Conservation (phyloP, 2,797 vertebrate species). For the Chaetodon trifasciatus region DNA sequence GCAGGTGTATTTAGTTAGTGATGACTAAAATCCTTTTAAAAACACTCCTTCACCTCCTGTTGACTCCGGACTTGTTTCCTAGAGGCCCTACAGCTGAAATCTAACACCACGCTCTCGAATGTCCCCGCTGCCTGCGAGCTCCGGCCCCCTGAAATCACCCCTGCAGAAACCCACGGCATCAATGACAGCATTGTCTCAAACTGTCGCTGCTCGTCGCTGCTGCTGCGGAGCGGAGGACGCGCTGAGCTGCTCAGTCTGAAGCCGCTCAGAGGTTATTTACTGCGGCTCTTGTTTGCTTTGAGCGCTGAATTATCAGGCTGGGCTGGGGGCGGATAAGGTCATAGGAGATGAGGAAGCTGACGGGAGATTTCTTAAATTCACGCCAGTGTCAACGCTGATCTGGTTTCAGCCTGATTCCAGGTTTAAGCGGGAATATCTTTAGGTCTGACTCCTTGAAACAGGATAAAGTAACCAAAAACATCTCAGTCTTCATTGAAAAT, state of each 20-base stretch:
- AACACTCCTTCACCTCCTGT: not conserved
- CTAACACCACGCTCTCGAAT: slow-evolving; percentile 70
- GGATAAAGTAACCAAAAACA: no score
- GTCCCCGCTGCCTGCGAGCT: slow-evolving; percentile 47
- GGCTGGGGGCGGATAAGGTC: not conserved
- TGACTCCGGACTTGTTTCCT: not conserved
- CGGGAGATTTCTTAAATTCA: not conserved
- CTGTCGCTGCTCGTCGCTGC: not conserved
- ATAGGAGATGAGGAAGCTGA: not conserved
- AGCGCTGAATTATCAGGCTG: not conserved
- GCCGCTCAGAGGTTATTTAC: not conserved
- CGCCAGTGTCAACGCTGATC: not conserved
- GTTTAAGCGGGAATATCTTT: no score
- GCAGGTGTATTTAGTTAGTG: not conserved
- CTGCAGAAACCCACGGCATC: slow-evolving; percentile 24
- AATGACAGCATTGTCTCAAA: slow-evolving; percentile 58
- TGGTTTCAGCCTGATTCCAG: not conserved
- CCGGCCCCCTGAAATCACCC: not conserved
- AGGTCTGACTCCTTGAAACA: no score
- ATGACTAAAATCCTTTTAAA: not conserved
- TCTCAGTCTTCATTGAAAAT: no score
- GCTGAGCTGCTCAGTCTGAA: not conserved
- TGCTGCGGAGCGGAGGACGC: not conserved
- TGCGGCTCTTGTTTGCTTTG: not conserved
- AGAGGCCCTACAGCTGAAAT: slow-evolving; percentile 51